Evolutionary conservation across 2,888 invertebrate genomes (phyloP), one percentile per base, ranked within the genome.

Genomic region (Lypha dubia): DNA sequence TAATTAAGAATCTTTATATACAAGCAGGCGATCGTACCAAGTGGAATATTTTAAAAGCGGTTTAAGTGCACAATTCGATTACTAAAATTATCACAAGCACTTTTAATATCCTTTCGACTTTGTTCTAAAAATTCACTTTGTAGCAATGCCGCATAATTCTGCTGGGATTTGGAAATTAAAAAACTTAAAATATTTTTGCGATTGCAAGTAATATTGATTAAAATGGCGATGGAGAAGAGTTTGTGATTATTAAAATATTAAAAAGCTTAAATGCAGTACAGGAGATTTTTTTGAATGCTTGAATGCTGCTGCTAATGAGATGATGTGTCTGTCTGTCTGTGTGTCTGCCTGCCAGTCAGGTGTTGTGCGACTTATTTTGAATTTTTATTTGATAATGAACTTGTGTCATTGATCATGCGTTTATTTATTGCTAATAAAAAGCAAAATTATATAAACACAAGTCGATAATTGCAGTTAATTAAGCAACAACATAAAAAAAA

Each of bases 301-400:
- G 24, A 46, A 58, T 28, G 63, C 53, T 67, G 60, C 60, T 60
- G 49, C 28, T 62, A 49, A 0, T 44, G 58, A n/a, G n/a, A 51
- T 32, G 41, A 62, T 62, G 68, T 77, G 41, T 41, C 63, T 38
- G 46, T 56, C 20, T 38, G 28, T 56, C 70, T 68, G 38, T 38
- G 63, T 38, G 46, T 56, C 20, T 38, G 46, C 46, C 70, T 68
- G 38, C 28, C 63, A 46, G 46, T 46, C n/a, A 44, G 60, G 41
- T 49, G 35, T 62, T 77, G 41, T 58, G 28, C 28, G 49, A 77
- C 24, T 51, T 49, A 20, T 58, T 60, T 7, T 13, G 17, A 38
- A 51, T 70, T 63, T 70, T 53, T 17, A 53, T 46, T 60, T 63
- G 81, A 73, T 81, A 81, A 84, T 84, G 80, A 84, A 81, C 84